These are phyloP conservation scores for Pygoscelis adeliae DNA, from an alignment of 2,113 vertebrate species.

Conservation along the genomic window DNA sequence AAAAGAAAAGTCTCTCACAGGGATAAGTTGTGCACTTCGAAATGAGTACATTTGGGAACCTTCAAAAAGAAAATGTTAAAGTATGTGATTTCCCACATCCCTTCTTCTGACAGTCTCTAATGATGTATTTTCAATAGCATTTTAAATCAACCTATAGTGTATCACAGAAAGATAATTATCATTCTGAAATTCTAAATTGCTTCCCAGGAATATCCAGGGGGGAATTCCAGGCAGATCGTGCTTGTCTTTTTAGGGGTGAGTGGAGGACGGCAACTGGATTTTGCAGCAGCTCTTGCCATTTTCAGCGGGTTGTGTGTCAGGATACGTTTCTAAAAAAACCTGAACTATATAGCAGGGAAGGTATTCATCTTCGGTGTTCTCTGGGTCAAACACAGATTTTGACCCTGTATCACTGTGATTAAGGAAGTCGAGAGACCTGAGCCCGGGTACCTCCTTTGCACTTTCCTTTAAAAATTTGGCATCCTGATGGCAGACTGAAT, in stretches of 20 bases:
- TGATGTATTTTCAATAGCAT: neutral
- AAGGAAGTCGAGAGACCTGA: neutral
- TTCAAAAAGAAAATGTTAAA: conserved; percentile 11
- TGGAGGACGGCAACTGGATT: neutral
- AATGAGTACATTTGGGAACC: neutral
- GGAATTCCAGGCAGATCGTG: neutral
- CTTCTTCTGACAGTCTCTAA: conserved; percentile 15
- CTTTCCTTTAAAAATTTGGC: neutral
- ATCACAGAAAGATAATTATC: conserved; percentile 18
- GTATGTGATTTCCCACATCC: conserved; percentile 5
- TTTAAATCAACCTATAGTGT: neutral
- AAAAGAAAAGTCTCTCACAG: neutral
- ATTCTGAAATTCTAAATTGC: conserved; percentile 31
- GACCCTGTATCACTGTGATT: neutral
- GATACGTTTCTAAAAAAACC: neutral
- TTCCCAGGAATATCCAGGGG: neutral
- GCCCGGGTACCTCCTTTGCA: neutral
- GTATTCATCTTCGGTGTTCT: neutral
- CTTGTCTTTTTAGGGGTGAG: neutral
- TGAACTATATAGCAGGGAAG: neutral
- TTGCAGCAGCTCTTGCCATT: neutral
- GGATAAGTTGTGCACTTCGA: neutral
- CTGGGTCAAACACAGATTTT: neutral
- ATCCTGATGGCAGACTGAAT: accelerated
- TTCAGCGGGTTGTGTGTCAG: neutral